Evolutionary conservation across 2,888 invertebrate genomes (phyloP).

Genomic region (Carabus problematicus): DNA sequence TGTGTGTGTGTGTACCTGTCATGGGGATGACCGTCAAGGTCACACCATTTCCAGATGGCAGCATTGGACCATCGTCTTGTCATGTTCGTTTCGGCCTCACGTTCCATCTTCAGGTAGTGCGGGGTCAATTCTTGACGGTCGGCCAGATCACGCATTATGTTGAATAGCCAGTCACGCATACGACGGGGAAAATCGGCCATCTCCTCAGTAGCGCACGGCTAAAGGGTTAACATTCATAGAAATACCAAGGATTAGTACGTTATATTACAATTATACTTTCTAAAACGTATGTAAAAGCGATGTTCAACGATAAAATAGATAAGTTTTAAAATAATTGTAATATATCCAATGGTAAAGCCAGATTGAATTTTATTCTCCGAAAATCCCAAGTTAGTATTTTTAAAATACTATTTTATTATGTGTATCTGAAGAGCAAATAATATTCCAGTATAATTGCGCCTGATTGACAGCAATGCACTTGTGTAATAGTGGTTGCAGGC

Average conservation of each 20-base stretch:
- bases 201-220: conserved; percentile 84
- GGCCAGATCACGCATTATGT: conserved; percentile 94
- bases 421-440: too few species aligned
- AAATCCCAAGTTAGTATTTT: too few species aligned
- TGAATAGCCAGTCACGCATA: conserved; percentile 98
- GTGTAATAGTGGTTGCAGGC: too few species aligned
- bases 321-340: neutral
- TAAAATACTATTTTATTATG: too few species aligned
- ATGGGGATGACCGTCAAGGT: conserved; percentile 90
- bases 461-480: too few species aligned
- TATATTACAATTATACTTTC: neutral
- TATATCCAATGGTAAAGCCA: too few species aligned
- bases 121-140: conserved; percentile 84
- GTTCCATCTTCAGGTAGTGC: conserved; percentile 85
- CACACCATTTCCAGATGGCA: conserved; percentile 98
- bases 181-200: conserved; percentile 94
- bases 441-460: too few species aligned
- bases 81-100: conserved; percentile 86
- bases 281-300: neutral
- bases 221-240: conserved; percentile 43
- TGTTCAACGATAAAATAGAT: neutral
- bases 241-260: conserved; percentile 13
- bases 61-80: conserved; percentile 89
- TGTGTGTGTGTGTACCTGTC: conserved; percentile 68
- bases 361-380: too few species aligned